These are phyloP conservation scores for Hippocampus barbouri DNA, from an alignment of 2,113 vertebrate genomes.

Conservation along the genomic window DNA sequence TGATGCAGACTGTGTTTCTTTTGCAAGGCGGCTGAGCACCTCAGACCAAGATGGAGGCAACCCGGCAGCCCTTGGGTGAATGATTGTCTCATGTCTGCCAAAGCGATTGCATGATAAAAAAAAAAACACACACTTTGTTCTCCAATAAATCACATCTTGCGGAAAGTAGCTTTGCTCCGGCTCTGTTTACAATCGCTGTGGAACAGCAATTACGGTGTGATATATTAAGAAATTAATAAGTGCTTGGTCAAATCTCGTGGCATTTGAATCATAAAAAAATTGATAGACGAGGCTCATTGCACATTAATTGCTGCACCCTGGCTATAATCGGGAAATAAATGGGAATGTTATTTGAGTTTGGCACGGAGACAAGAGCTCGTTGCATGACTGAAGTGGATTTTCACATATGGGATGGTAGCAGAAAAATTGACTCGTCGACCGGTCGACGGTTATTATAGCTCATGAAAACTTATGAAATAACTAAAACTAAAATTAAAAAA, in stretches of 20 bases:
- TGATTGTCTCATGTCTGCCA: conserved; percentile 20
- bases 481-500: too few relatives aligned
- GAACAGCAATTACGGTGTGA: conserved; percentile 36
- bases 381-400: conserved; percentile 17
- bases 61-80: conserved; percentile 33
- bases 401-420: conserved; percentile 1
- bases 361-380: conserved; percentile 21
- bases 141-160: conserved; percentile 26
- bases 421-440: background rate
- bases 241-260: conserved; percentile 21
- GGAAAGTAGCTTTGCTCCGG: conserved; percentile 17
- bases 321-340: conserved; percentile 40
- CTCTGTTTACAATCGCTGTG: conserved; percentile 28
- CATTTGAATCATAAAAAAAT: conserved; percentile 16
- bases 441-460: too few relatives aligned
- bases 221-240: conserved; percentile 46
- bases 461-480: too few relatives aligned
- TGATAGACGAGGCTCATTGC: conserved; percentile 45
- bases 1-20: conserved; percentile 38
- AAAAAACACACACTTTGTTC: conserved; percentile 12
- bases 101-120: conserved; percentile 14
- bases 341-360: conserved; percentile 41
- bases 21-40: conserved; percentile 42
- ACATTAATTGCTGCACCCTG: conserved; percentile 34
- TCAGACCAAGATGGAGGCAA: conserved; percentile 46